These are phyloP conservation scores for Tachina lurida DNA, from an alignment of 2,888 invertebrate genomes.

Conservation along the genomic window DNA sequence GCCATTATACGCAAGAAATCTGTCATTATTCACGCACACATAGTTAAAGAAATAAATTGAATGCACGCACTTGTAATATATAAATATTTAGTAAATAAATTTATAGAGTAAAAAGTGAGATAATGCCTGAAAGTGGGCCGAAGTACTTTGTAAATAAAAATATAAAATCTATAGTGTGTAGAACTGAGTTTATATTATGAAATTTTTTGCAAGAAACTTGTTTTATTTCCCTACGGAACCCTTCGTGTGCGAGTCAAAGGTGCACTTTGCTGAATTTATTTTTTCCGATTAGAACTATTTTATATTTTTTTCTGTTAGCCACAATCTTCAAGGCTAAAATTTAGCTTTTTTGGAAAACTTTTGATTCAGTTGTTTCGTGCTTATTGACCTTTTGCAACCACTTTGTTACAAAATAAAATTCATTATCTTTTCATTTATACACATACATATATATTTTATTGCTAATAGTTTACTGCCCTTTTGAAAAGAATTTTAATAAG, in stretches of 20 bases:
- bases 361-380: background rate
- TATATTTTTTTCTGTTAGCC: too few relatives aligned
- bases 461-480: background rate
- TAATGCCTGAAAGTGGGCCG: background rate
- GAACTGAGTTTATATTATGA: too few relatives aligned
- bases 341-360: too few relatives aligned
- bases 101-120: background rate
- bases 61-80: background rate
- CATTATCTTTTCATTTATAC: background rate
- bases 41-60: background rate
- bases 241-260: too few relatives aligned
- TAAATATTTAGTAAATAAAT: background rate
- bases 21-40: conserved; percentile 17
- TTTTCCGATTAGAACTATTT: too few relatives aligned
- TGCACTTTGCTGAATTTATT: too few relatives aligned
- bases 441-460: background rate
- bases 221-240: too few relatives aligned
- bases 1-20: conserved; percentile 1
- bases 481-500: conserved; percentile 3
- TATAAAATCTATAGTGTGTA: too few relatives aligned
- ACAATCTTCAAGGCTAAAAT: too few relatives aligned
- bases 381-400: background rate
- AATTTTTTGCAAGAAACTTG: too few relatives aligned
- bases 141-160: too few relatives aligned
- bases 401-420: conserved; percentile 1